These are phyloP conservation scores for Lutra lutra DNA, from an alignment of 2,797 vertebrate genomes.

Conservation along the genomic window DNA sequence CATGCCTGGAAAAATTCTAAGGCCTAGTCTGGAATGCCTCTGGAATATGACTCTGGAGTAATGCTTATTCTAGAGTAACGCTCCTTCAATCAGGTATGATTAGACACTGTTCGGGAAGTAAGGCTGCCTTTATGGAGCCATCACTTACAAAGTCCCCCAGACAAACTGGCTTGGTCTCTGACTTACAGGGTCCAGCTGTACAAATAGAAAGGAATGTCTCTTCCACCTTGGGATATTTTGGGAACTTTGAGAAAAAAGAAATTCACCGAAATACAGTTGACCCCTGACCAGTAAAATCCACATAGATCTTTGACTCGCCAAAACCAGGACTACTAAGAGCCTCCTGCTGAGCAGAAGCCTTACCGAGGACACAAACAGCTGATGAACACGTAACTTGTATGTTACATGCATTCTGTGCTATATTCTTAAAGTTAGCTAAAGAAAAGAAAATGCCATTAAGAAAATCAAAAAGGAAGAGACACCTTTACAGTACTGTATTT, in stretches of 20 bases:
- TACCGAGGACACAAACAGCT: neutral
- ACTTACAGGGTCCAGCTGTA: neutral
- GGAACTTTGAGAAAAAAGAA: conserved; percentile 5
- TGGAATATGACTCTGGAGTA: no score
- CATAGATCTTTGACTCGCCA: neutral
- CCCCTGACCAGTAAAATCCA: neutral
- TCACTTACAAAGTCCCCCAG: neutral
- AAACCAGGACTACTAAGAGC: neutral
- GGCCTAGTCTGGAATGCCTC: neutral
- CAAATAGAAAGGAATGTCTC: neutral
- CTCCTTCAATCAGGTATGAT: neutral
- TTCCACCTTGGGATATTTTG: neutral
- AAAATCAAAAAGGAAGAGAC: neutral
- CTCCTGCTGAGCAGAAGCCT: neutral
- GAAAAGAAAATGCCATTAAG: neutral
- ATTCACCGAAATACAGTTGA: neutral
- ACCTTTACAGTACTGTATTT: neutral
- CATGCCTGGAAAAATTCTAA: neutral
- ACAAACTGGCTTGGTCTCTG: neutral
- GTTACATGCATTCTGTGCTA: neutral
- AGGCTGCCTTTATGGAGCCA: neutral
- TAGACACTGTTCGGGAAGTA: neutral
- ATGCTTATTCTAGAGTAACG: neutral
- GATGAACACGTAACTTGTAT: neutral
- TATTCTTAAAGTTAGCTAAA: neutral